Conservation (phyloP, 2,888 invertebrate genomes). For the Cinara cedri region DNA sequence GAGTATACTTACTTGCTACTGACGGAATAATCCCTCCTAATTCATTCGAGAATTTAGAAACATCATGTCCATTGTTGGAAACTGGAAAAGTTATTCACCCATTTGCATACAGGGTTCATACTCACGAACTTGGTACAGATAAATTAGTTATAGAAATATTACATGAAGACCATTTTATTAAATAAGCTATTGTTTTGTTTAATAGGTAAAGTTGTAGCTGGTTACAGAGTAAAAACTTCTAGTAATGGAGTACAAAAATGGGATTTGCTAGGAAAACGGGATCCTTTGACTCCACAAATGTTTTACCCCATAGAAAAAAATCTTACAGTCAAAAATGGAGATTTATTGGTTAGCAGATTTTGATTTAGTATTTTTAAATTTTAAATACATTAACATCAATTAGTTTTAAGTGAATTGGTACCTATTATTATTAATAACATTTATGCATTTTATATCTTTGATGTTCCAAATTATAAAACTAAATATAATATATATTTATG, state of each 20-base stretch:
- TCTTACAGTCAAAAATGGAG: constrained; percentile 72
- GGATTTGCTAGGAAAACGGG: constrained; percentile 82
- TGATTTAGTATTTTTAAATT: neutral
- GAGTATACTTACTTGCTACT: constrained; percentile 88
- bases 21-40: constrained; percentile 78
- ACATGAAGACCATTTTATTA: neutral
- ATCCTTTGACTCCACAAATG: constrained; percentile 92
- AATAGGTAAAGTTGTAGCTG: constrained; percentile 79
- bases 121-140: constrained; percentile 79
- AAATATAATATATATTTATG: no score
- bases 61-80: constrained; percentile 76
- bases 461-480: no score
- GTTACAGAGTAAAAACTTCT: constrained; percentile 74
- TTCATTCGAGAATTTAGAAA: constrained; percentile 83
- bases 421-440: neutral
- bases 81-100: constrained; percentile 88
- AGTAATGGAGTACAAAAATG: constrained; percentile 71
- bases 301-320: constrained; percentile 81
- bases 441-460: no score
- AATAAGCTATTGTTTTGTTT: neutral
- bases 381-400: neutral
- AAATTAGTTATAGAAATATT: neutral
- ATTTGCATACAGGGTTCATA: constrained; percentile 94
- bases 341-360: constrained; percentile 68
- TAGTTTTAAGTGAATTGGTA: neutral